Conservation (phyloP, 2,797 vertebrate species). For the Hyperoplus lanceolatus region DNA sequence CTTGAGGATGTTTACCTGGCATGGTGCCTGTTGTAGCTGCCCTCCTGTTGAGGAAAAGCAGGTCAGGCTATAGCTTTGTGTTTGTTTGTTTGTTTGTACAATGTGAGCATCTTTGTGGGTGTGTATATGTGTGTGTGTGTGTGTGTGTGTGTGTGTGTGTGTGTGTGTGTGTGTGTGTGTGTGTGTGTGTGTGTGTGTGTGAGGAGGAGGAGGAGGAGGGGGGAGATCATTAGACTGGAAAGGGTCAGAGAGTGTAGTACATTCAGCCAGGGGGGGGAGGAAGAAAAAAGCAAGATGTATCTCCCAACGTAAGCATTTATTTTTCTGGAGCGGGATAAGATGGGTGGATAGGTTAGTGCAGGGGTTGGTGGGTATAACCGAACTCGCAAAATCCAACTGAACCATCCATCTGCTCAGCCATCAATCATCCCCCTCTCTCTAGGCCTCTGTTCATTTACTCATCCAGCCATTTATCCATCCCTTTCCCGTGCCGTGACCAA, state of each 20-base stretch:
- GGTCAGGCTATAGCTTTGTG: slow-evolving; percentile 78
- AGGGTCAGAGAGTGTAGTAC: slow-evolving; percentile 51
- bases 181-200: slow-evolving; percentile 72
- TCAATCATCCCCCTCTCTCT: slow-evolving; percentile 71
- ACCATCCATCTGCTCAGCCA: slow-evolving; percentile 71
- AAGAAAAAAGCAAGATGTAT: slow-evolving; percentile 27
- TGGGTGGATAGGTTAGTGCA: slow-evolving; percentile 15
- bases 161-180: slow-evolving; percentile 25
- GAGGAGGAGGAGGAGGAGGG: slow-evolving; percentile 32
- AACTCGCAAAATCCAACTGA: slow-evolving; percentile 57
- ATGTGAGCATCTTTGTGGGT: slow-evolving; percentile 48
- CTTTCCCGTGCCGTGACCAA: slow-evolving; percentile 70
- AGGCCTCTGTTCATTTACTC: slow-evolving; percentile 74
- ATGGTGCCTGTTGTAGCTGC: slow-evolving; percentile 84
- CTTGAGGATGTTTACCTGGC: slow-evolving; percentile 87
- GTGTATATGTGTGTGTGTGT: slow-evolving; percentile 27
- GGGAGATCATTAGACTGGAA: slow-evolving; percentile 61
- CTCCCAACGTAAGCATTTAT: slow-evolving; percentile 62
- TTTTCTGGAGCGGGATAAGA: slow-evolving; percentile 42
- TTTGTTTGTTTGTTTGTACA: slow-evolving; percentile 66
- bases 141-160: slow-evolving; percentile 20
- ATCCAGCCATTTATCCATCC: slow-evolving; percentile 77
- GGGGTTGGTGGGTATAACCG: slow-evolving; percentile 35
- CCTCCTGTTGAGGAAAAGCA: slow-evolving; percentile 82
- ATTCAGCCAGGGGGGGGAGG: slow-evolving; percentile 17